A percentile compares a stretch with the other conserved stretches of the same genome.
phyloP scores from a whole-genome alignment of 2,797 vertebrate genomes.

The Psittacula echo region DNA sequence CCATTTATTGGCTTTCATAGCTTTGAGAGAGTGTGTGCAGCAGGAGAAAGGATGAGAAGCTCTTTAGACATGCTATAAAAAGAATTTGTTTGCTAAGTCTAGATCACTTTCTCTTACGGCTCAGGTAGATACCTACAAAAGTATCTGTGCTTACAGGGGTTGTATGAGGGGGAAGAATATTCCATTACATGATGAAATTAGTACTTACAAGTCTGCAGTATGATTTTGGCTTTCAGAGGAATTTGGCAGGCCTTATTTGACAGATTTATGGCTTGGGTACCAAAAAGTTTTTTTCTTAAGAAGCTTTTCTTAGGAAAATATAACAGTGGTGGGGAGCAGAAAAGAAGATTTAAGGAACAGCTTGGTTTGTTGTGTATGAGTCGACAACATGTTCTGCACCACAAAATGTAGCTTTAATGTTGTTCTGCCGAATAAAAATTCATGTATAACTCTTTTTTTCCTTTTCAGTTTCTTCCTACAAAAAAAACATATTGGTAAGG shows the following conservation, averaged over 20 bases:
- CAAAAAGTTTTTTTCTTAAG: neutral
- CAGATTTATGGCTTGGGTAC: neutral
- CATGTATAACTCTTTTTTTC: neutral
- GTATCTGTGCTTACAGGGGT: neutral
- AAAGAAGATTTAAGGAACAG: neutral
- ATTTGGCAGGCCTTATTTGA: neutral
- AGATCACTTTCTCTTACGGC: neutral
- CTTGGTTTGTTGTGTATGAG: neutral
- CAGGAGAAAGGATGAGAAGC: neutral
- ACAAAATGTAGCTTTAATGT: neutral
- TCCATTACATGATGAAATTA: neutral
- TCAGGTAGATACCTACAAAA: neutral
- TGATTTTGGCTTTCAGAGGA: neutral
- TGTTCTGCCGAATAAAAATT: neutral
- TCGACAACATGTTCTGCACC: neutral
- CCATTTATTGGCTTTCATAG: neutral
- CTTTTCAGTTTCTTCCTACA: constrained; percentile 92
- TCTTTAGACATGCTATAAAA: neutral
- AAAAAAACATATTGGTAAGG: constrained; percentile 90
- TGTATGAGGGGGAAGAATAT: neutral
- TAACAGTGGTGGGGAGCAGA: neutral
- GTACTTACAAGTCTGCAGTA: neutral
- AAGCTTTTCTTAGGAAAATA: neutral
- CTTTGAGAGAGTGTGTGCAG: neutral
- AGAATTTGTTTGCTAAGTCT: neutral